Evolutionary conservation across 2,888 invertebrate genomes (phyloP).

Genomic region (Hyles lineata): DNA sequence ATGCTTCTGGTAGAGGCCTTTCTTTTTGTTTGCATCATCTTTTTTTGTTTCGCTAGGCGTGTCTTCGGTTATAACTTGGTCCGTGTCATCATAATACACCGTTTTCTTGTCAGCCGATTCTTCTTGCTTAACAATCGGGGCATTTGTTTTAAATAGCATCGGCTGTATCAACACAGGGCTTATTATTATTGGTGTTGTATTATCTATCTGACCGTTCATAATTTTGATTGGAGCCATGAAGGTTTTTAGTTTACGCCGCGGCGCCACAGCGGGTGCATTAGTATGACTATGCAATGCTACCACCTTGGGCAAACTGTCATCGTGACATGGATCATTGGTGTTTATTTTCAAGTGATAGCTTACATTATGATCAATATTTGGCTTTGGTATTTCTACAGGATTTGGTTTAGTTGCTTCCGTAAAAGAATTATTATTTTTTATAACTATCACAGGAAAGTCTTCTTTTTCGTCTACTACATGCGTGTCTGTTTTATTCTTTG

Average conservation of each 20-base stretch:
- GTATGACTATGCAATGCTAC: conserved; percentile 42
- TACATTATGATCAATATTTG: conserved; percentile 62
- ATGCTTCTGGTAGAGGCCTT: conserved; percentile 68
- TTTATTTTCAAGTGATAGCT: conserved; percentile 79
- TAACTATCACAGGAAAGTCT: conserved; percentile 22
- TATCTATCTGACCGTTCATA: conserved; percentile 53
- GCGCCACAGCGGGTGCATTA: conserved; percentile 42
- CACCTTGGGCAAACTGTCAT: conserved; percentile 43
- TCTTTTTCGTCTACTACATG: background rate
- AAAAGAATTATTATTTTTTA: conserved; percentile 43
- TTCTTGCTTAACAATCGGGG: conserved; percentile 36
- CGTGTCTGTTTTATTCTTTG: background rate
- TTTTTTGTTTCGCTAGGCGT: conserved; percentile 40
- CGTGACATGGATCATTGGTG: conserved; percentile 61
- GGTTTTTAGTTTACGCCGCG: conserved; percentile 55
- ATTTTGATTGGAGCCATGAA: conserved; percentile 67
- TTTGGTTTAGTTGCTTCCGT: conserved; percentile 35
- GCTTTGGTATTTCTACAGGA: conserved; percentile 38
- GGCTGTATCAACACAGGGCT: conserved; percentile 76
- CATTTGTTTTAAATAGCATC: conserved; percentile 61
- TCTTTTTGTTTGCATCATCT: conserved; percentile 52
- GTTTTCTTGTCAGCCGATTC: conserved; percentile 57
- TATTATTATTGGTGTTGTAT: conserved; percentile 65
- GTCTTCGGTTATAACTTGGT: conserved; percentile 60
- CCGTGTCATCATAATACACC: conserved; percentile 74